Percentiles rank a stretch among this genome's conserved stretches.
Evolutionary conservation across 2,113 vertebrate species (phyloP).

Genomic region (Sander lucioperca): DNA sequence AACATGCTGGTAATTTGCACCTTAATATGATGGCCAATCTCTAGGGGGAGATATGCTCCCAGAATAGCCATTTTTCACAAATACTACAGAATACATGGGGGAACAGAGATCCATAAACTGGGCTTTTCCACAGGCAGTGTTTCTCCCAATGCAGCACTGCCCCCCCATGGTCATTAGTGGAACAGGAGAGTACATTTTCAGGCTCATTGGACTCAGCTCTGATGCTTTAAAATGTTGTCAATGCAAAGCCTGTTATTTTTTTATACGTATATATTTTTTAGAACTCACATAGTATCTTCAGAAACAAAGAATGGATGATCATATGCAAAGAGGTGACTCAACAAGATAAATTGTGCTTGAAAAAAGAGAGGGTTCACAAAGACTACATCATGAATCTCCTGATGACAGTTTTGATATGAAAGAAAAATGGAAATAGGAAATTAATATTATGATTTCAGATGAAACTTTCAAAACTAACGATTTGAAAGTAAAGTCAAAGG

Average conservation of each 20-base stretch:
- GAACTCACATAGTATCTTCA: neutral
- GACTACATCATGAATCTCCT: neutral
- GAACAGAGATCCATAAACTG: slow-evolving; percentile 4
- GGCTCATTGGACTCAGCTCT: neutral
- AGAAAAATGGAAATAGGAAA: neutral
- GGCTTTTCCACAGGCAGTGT: neutral
- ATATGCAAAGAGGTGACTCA: neutral
- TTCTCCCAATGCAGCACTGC: slow-evolving; percentile 67
- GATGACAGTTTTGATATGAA: neutral
- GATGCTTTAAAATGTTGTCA: neutral
- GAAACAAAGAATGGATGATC: neutral
- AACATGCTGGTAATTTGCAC: slow-evolving; percentile 63
- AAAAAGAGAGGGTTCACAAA: neutral
- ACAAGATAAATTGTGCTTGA: neutral
- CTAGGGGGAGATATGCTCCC: slow-evolving; percentile 38
- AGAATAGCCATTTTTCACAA: slow-evolving; percentile 60
- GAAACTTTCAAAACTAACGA: neutral
- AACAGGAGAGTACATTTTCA: slow-evolving; percentile 20
- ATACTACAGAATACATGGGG: slow-evolving; percentile 33
- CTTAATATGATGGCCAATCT: slow-evolving; percentile 67
- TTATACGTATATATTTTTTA: neutral
- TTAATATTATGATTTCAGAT: neutral
- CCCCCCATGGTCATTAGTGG: slow-evolving; percentile 52
- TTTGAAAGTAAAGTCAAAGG: no score
- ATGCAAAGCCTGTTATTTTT: no score